Percentiles rank a stretch among this genome's conserved stretches.
These are phyloP conservation scores for Euplagia quadripunctaria DNA, from an alignment of 2,888 invertebrate species.

Conservation along the genomic window DNA sequence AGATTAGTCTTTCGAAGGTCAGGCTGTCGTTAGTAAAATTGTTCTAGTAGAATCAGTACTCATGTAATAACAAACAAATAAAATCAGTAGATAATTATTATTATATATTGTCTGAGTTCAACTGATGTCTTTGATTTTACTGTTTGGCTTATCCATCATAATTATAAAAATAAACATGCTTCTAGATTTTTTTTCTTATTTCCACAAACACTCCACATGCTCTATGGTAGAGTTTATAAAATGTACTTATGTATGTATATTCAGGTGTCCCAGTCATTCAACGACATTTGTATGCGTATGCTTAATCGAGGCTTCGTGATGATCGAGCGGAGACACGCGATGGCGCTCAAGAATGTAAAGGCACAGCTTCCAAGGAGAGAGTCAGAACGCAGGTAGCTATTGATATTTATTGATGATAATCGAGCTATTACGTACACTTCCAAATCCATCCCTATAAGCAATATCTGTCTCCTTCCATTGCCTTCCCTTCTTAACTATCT, in stretches of 20 bases:
- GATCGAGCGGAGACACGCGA: slow-evolving; percentile 92
- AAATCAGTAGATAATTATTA: background rate
- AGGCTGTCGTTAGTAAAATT: background rate
- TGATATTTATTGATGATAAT: background rate
- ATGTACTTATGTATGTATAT: too few species aligned
- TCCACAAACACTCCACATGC: too few species aligned
- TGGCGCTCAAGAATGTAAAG: slow-evolving; percentile 93
- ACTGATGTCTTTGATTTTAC: background rate
- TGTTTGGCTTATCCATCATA: too few species aligned
- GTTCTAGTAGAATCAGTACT: background rate
- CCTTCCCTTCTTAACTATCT: too few species aligned
- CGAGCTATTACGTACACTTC: too few species aligned
- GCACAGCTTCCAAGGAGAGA: slow-evolving; percentile 94
- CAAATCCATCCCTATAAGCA: too few species aligned
- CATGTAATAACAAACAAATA: background rate
- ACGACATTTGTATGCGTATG: slow-evolving; percentile 91
- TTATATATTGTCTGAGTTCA: background rate
- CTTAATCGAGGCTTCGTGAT: slow-evolving; percentile 94
- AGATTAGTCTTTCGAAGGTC: background rate
- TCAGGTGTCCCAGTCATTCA: slow-evolving; percentile 93
- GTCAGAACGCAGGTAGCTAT: slow-evolving; percentile 91
- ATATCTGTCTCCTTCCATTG: too few species aligned
- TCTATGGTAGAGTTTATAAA: too few species aligned
- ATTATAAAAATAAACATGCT: too few species aligned
- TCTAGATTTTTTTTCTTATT: too few species aligned